These are phyloP conservation scores for Campylorhamphus procurvoides DNA, from an alignment of 2,113 vertebrate genomes.

Conservation along the genomic window DNA sequence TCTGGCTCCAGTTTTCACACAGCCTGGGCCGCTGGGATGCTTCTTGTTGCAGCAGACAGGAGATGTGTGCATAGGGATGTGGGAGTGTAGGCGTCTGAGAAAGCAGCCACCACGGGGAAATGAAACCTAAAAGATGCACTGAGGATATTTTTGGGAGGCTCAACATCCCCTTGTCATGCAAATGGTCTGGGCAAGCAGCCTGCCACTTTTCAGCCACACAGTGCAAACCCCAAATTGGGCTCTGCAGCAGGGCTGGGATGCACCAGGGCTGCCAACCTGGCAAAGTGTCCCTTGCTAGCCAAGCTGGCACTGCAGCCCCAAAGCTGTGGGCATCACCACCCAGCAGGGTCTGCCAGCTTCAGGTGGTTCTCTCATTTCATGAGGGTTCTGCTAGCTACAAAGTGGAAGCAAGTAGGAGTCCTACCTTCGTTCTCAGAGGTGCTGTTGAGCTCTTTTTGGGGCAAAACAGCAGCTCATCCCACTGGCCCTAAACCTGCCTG, in stretches of 20 bases:
- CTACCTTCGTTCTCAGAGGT: accelerated
- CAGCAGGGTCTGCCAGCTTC: not conserved
- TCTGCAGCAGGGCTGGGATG: not conserved
- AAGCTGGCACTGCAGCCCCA: not conserved
- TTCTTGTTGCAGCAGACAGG: accelerated
- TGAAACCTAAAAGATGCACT: not conserved
- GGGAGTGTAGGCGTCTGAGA: not conserved
- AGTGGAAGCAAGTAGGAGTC: not conserved
- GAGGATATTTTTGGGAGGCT: conserved; percentile 14
- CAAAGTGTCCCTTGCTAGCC: accelerated
- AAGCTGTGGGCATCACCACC: not conserved
- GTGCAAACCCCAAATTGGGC: accelerated
- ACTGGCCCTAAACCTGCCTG: not conserved
- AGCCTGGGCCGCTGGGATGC: not conserved
- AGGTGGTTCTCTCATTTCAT: not conserved
- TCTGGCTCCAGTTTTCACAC: no score
- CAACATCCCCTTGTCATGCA: conserved; percentile 75
- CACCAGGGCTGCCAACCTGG: not conserved
- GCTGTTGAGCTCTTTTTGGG: not conserved
- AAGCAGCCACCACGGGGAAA: not conserved
- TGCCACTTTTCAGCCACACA: not conserved
- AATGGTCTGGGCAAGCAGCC: conserved; percentile 77
- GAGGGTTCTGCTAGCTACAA: not conserved
- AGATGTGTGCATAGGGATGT: accelerated
- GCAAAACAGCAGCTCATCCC: not conserved